Evolutionary conservation across 2,113 vertebrate genomes (phyloP), one percentile per base, ranked within the genome.

Genomic region (Epinephelus lanceolatus): DNA sequence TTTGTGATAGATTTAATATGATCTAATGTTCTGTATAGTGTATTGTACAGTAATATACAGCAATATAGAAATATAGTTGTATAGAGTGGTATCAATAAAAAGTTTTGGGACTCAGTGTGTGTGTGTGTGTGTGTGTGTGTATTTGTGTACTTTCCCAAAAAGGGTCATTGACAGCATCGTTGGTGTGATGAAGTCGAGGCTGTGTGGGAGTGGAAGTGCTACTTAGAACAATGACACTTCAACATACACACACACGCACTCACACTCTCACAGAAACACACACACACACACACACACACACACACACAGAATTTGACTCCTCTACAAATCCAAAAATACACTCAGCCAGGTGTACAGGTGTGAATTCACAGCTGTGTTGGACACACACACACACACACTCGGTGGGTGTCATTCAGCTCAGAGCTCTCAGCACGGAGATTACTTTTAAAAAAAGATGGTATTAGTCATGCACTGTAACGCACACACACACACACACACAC

Each of bases 401-500:
- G 1, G 47, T 56, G 21, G 25, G 62, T 56, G 71, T 81, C 80
- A 75, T 60, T 74, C 33, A 75, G 65, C 33, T 55, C 53, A 55
- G n/a, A 33, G 45, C 71, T 68, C 63, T 75, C 55, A 61, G 42
- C 74, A 62, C 37, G n/a, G 27, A 81, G 63, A 84, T 84, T 81
- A 78, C 49, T 81, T 81, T 68, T 69, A 37, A 80, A 83, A 71
- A 81, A 71, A 81, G 63, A 47, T 37, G 69, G 51, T 66, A 63
- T 91, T 86, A 81, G 80, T 91, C 89, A 89, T 78, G 69, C 49
- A 66, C 25, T 56, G 49, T 49, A 56, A 76, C 80, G 37, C 80
- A 69, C 55, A 52, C 51, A 37, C 85, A 71, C 63, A 62, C 63
- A 69, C 49, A 59, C 78, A 67, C 69, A 56, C 51, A 56, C 70